Conservation (phyloP, 1,140 invertebrate genomes). For the Drosophila mojavensis region DNA sequence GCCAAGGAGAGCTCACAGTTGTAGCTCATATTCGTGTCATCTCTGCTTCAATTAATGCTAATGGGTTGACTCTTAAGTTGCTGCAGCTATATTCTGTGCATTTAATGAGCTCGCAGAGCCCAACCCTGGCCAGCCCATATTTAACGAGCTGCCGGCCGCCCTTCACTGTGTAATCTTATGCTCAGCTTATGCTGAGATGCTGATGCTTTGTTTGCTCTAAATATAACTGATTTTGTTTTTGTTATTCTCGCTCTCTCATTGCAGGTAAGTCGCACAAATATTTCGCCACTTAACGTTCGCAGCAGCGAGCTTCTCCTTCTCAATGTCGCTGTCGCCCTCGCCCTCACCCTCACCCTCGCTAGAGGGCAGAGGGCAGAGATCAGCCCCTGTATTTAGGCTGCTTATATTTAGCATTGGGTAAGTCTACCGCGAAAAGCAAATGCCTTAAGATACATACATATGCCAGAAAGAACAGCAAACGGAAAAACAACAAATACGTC, state of each 20-base stretch:
- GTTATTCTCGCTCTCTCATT: slow-evolving; percentile 51
- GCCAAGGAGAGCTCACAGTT: slow-evolving; percentile 3
- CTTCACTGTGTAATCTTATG: slow-evolving; percentile 33
- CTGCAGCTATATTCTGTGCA: slow-evolving; percentile 36
- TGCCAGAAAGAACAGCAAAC: slow-evolving; percentile 10
- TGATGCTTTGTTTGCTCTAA: slow-evolving; percentile 45
- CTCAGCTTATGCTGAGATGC: not conserved
- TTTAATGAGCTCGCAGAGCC: slow-evolving; percentile 47
- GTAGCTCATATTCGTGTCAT: slow-evolving; percentile 44
- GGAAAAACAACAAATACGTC: slow-evolving; percentile 2
- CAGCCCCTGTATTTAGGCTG: slow-evolving; percentile 44
- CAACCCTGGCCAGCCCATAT: slow-evolving; percentile 19
- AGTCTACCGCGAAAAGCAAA: slow-evolving; percentile 61
- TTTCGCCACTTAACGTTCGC: slow-evolving; percentile 55
- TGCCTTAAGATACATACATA: slow-evolving; percentile 48
- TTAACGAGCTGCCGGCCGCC: slow-evolving; percentile 22
- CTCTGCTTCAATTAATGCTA: slow-evolving; percentile 63
- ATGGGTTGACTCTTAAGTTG: slow-evolving; percentile 45
- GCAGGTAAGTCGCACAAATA: slow-evolving; percentile 71
- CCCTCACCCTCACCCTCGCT: not conserved
- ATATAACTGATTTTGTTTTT: slow-evolving; percentile 58
- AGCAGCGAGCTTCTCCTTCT: not conserved
- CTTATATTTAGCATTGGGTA: slow-evolving; percentile 68
- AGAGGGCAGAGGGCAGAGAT: slow-evolving; percentile 18
- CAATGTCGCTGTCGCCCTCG: not conserved